phyloP scores from a whole-genome alignment of 1,140 invertebrate species.

The Apis laboriosa region DNA sequence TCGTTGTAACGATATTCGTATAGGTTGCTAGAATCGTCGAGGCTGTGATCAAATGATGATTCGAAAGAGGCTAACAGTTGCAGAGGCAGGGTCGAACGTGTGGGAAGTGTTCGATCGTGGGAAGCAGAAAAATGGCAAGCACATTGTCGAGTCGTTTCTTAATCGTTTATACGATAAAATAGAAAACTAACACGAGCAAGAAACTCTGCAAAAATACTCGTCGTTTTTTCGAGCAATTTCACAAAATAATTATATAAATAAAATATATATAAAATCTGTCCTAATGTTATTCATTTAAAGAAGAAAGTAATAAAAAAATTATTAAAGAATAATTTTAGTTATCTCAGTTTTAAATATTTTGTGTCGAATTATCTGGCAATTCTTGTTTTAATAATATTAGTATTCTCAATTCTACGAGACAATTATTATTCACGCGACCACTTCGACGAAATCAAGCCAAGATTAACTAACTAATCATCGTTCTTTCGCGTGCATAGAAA shows the following conservation, averaged over 20 bases:
- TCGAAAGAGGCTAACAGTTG: constrained; percentile 3
- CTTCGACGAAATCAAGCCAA: not conserved
- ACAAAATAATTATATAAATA: constrained; percentile 17
- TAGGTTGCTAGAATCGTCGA: not conserved
- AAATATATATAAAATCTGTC: not conserved
- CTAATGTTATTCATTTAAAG: constrained; percentile 4
- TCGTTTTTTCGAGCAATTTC: constrained; percentile 7
- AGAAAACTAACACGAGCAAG: not conserved
- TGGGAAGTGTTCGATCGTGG: constrained; percentile 21
- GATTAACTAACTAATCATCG: constrained; percentile 15
- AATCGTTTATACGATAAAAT: constrained; percentile 6
- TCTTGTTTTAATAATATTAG: not conserved
- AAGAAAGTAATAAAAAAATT: not conserved
- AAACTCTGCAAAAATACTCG: constrained; percentile 5
- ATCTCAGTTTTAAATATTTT: not conserved
- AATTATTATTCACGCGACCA: not conserved
- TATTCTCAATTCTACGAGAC: not conserved
- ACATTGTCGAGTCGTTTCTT: constrained; percentile 31
- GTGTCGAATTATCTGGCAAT: not conserved
- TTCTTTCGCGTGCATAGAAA: not conserved
- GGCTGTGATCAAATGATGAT: not conserved
- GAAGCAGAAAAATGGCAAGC: constrained; percentile 36
- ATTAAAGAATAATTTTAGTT: too few species aligned
- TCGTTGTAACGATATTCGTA: not conserved
- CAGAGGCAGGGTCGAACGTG: constrained; percentile 9